phyloP scores from a whole-genome alignment of 2,888 invertebrate genomes.

The Epirrhoe tristata region DNA sequence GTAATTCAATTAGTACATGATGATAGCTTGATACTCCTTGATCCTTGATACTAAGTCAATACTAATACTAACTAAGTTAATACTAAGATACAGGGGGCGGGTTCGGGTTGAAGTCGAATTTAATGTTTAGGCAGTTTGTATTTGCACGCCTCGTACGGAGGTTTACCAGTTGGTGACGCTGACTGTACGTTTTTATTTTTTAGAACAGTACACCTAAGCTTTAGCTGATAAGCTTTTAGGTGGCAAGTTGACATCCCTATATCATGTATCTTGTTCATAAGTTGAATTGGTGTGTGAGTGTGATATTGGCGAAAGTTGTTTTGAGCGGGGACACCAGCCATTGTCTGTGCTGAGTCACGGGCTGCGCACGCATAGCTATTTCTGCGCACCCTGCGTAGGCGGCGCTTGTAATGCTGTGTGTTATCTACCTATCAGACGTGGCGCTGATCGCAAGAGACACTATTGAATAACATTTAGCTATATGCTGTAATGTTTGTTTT shows the following conservation, averaged over 20 bases:
- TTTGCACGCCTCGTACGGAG: too few species aligned
- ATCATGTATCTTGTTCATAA: slow-evolving; percentile 29
- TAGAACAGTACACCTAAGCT: background rate
- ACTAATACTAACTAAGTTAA: too few species aligned
- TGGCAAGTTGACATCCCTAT: background rate
- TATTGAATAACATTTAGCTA: slow-evolving; percentile 37
- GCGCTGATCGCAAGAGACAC: slow-evolving; percentile 64
- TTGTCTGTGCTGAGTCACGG: slow-evolving; percentile 80
- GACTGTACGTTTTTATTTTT: background rate
- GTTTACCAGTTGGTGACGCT: too few species aligned
- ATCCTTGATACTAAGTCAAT: too few species aligned
- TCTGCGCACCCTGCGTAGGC: slow-evolving; percentile 72
- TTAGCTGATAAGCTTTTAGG: background rate
- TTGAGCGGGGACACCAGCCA: slow-evolving; percentile 69
- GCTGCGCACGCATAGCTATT: slow-evolving; percentile 78
- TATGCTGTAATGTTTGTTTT: background rate
- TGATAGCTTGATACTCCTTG: too few species aligned
- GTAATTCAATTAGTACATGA: too few species aligned
- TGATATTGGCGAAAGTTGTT: slow-evolving; percentile 69
- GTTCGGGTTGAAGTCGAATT: too few species aligned
- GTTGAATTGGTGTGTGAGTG: slow-evolving; percentile 53
- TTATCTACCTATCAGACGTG: slow-evolving; percentile 55
- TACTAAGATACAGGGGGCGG: too few species aligned
- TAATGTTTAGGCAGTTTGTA: too few species aligned
- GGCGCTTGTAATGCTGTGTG: slow-evolving; percentile 54